These are phyloP conservation scores for Anguilla pacifica DNA, from an alignment of 2,797 vertebrate species.

Conservation along the genomic window DNA sequence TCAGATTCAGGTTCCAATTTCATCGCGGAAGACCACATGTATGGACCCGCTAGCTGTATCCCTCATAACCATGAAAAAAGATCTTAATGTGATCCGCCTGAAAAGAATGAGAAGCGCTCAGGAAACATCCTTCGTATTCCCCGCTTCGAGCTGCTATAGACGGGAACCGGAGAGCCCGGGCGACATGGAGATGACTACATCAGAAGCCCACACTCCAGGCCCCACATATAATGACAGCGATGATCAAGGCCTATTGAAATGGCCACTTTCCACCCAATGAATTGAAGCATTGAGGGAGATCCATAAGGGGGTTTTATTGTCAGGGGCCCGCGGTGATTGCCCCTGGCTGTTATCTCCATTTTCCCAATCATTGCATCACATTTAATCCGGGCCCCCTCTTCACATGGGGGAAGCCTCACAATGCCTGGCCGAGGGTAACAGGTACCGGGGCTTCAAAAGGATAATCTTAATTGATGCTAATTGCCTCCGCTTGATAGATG, in stretches of 20 bases:
- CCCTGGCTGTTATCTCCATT: constrained; percentile 67
- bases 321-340: constrained; percentile 64
- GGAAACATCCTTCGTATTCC: background rate
- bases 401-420: constrained; percentile 51
- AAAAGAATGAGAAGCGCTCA: background rate
- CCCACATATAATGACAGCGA: constrained; percentile 57
- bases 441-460: constrained; percentile 56
- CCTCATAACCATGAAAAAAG: background rate
- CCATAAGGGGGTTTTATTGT: constrained; percentile 73
- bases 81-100: background rate
- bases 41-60: background rate
- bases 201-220: constrained; percentile 34
- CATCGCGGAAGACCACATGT: background rate
- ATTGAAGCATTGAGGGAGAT: constrained; percentile 67
- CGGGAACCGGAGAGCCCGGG: constrained; percentile 18
- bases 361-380: constrained; percentile 62
- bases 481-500: constrained; percentile 64
- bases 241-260: constrained; percentile 68
- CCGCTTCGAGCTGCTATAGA: constrained; percentile 35
- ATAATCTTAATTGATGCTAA: constrained; percentile 70
- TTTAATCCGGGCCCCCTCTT: constrained; percentile 51
- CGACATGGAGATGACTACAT: constrained; percentile 6
- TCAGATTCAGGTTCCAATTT: background rate
- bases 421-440: constrained; percentile 50
- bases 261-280: constrained; percentile 57